A percentile compares a stretch with the other conserved stretches of the same genome.
Conservation (phyloP, 2,888 invertebrate species). For the Catonia carolina region DNA sequence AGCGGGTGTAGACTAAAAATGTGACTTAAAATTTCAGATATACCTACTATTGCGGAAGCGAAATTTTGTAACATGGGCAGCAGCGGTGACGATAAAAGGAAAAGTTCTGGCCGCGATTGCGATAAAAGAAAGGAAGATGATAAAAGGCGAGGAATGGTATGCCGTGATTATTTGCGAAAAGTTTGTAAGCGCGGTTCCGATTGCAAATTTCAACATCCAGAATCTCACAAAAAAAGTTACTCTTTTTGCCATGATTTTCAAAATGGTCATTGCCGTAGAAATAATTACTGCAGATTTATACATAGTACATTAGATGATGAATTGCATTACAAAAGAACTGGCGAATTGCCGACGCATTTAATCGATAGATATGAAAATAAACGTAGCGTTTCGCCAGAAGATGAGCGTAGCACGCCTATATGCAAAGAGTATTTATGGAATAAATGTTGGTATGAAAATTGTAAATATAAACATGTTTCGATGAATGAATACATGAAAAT, state of each 20-base stretch:
- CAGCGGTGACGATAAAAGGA: too few species aligned
- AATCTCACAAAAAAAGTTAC: slow-evolving; percentile 26
- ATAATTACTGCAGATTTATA: slow-evolving; percentile 64
- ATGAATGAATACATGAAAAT: slow-evolving; percentile 17
- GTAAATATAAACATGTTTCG: slow-evolving; percentile 47
- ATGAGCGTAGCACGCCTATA: slow-evolving; percentile 42
- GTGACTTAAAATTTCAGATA: too few species aligned
- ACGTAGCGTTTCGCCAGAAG: neutral
- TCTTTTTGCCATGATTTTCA: slow-evolving; percentile 62
- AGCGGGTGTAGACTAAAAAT: too few species aligned
- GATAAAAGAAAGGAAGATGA: neutral
- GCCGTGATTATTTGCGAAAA: slow-evolving; percentile 53
- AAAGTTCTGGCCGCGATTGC: too few species aligned
- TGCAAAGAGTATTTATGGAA: slow-evolving; percentile 57
- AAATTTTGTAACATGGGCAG: too few species aligned
- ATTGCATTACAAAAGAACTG: slow-evolving; percentile 62
- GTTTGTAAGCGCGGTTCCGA: slow-evolving; percentile 48
- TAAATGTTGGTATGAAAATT: slow-evolving; percentile 48
- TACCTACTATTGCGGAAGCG: too few species aligned
- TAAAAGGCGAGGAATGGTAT: slow-evolving; percentile 40
- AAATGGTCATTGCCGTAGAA: slow-evolving; percentile 66
- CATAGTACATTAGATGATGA: slow-evolving; percentile 72
- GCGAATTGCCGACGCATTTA: slow-evolving; percentile 59
- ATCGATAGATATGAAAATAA: slow-evolving; percentile 37
- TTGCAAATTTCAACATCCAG: slow-evolving; percentile 33